Evolutionary conservation across 2,797 vertebrate genomes (phyloP), one percentile per base, ranked within the genome.

Genomic region (Cynopterus sphinx): DNA sequence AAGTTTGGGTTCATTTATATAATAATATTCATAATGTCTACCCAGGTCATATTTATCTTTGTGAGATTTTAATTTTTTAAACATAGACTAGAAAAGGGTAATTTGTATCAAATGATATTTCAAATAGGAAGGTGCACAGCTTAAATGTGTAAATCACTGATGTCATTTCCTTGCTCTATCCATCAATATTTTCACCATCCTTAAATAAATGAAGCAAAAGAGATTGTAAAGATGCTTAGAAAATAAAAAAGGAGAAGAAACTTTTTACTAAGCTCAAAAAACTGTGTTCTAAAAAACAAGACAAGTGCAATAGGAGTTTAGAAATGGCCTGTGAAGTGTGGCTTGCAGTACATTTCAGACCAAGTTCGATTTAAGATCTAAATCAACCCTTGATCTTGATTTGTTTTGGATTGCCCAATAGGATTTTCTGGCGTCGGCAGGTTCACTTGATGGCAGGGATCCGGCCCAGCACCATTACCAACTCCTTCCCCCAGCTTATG

Each of bases 391-490:
- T 61, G 49, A n/a, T 13, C 28, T 78, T 78, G 49, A 13, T 77
- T 33, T 79, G 71, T 94, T 91, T 55, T 51, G 78, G 1, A 39
- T 49, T 10, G 22, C 28, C 86, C 77, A 49, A 79, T 8, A 98
- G 98, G 88, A 94, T 98, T 71, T 98, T 98, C 95, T 98, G 98
- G 98, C 94, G 97, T 67, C 97, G 97, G 81, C 98, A 98, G 46
- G 82, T 97, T 73, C 98, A 98, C 63, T 13, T 97, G 79, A 43
- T 55, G 19, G 33, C 91, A 5, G 97, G 95, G 5, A 85, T 98
- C 43, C 95, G 82, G 39, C 97, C 97, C 65, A 96, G 95, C 85
- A 95, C 94, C 33, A 98, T 98, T 28, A 98, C 97, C 70, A 98
- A 97, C 91, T 98, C 98, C 81, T 98, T 98, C 88, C 98, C 98